Conservation (phyloP, 2,888 invertebrate genomes). For the Geophilus truncorum region DNA sequence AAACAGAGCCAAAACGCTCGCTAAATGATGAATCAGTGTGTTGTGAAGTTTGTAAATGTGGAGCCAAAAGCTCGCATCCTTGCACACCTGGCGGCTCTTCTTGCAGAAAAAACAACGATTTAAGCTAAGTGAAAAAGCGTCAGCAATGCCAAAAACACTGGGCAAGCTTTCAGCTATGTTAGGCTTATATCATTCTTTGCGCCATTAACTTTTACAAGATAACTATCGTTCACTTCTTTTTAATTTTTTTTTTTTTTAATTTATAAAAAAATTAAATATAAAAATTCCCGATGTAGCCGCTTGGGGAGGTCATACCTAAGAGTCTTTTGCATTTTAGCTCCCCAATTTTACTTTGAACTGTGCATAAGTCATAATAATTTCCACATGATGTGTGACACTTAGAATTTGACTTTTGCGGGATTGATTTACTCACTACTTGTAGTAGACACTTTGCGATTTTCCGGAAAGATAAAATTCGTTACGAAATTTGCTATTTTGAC, state of each 20-base stretch:
- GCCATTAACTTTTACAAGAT: neutral
- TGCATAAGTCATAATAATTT: too few relatives aligned
- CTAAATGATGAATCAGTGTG: neutral
- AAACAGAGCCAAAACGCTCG: neutral
- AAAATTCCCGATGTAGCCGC: too few relatives aligned
- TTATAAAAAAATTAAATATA: neutral
- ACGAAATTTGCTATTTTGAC: too few relatives aligned
- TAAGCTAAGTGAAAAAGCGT: neutral
- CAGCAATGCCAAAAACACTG: constrained; percentile 1
- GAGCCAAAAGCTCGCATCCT: neutral
- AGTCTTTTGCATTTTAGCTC: too few relatives aligned
- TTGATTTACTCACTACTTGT: too few relatives aligned
- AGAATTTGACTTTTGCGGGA: too few relatives aligned
- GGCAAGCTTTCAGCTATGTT: neutral
- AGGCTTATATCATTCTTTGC: constrained; percentile 12
- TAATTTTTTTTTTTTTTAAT: neutral
- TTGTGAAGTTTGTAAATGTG: neutral
- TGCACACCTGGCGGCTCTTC: neutral
- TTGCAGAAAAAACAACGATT: neutral
- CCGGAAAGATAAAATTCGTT: too few relatives aligned
- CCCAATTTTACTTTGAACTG: too few relatives aligned
- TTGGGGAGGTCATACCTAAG: too few relatives aligned
- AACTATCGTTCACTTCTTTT: neutral
- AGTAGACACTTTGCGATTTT: too few relatives aligned
- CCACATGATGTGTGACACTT: too few relatives aligned